Evolutionary conservation across 1,140 invertebrate genomes (phyloP).

Genomic region (Orius insidiosus): DNA sequence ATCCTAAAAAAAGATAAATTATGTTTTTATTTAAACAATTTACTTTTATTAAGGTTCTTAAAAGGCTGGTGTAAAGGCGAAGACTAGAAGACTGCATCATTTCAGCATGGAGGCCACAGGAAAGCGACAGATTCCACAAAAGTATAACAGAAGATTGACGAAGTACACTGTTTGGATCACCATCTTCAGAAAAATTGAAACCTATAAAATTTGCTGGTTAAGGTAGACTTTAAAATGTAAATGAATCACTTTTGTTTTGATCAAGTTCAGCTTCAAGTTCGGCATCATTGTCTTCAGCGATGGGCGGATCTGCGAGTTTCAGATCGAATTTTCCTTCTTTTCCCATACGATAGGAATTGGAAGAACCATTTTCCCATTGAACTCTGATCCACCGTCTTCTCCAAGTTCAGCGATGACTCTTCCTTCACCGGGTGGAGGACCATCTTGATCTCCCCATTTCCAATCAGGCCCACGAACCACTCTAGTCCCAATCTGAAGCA

Average conservation of each 20-base stretch:
- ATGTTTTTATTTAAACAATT: too few species aligned
- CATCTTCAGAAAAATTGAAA: conserved; percentile 11
- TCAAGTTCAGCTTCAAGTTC: conserved; percentile 16
- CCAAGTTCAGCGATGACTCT: conserved; percentile 83
- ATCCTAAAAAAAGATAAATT: conserved; percentile 20
- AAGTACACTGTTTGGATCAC: conserved; percentile 25
- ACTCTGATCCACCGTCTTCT: conserved; percentile 96
- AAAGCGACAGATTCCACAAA: conserved; percentile 29
- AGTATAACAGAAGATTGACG: conserved; percentile 28
- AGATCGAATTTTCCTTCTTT: conserved; percentile 94
- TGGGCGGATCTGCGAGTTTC: conserved; percentile 66
- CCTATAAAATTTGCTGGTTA: too few species aligned
- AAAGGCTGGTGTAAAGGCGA: conserved; percentile 29
- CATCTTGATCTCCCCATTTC: conserved; percentile 96
- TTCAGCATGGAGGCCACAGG: conserved; percentile 26
- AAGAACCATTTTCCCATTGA: conserved; percentile 88
- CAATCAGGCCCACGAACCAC: conserved; percentile 85
- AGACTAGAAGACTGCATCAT: conserved; percentile 29
- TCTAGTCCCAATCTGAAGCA: conserved; percentile 83
- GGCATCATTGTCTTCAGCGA: conserved; percentile 38
- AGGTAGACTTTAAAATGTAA: too few species aligned
- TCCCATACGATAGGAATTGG: conserved; percentile 94
- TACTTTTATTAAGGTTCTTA: conserved; percentile 10
- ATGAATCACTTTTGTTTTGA: conserved; percentile 13
- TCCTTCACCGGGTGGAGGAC: conserved; percentile 74